phyloP scores from a whole-genome alignment of 64 coral and sea anemone genomes.

The Stylophora pistillata region DNA sequence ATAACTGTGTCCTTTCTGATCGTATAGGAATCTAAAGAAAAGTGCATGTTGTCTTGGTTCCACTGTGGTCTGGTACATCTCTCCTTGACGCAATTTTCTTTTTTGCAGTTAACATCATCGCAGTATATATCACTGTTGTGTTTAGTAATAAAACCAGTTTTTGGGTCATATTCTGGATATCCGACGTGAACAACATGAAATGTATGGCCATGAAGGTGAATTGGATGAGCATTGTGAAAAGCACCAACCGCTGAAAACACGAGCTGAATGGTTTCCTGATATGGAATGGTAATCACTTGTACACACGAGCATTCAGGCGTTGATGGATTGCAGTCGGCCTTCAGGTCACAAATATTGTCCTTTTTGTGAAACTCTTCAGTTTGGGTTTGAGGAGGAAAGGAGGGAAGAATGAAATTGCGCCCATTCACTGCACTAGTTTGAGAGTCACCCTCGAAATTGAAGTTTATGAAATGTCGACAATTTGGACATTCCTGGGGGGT shows the following conservation, averaged over 20 bases:
- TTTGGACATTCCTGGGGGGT: not conserved
- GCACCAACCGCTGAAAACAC: constrained; percentile 25
- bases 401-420: constrained; percentile 53
- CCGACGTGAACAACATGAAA: constrained; percentile 60
- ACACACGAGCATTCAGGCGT: constrained; percentile 51
- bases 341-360: constrained; percentile 28
- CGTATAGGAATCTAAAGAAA: constrained; percentile 34
- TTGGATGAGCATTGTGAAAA: constrained; percentile 18
- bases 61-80: constrained; percentile 46
- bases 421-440: constrained; percentile 43
- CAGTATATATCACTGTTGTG: constrained; percentile 61
- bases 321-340: constrained; percentile 7
- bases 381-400: constrained; percentile 46
- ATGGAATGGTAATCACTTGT: constrained; percentile 44
- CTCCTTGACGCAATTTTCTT: not conserved
- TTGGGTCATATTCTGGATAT: constrained; percentile 44
- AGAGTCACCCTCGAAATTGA: constrained; percentile 53
- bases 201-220: constrained; percentile 65
- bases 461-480: constrained; percentile 56
- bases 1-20: constrained; percentile 66
- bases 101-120: constrained; percentile 20
- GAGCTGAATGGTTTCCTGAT: constrained; percentile 62
- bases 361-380: constrained; percentile 19
- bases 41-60: not conserved
- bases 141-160: constrained; percentile 23